Evolutionary conservation across 2,113 vertebrate species (phyloP).

Genomic region (Chrysochloris asiatica): DNA sequence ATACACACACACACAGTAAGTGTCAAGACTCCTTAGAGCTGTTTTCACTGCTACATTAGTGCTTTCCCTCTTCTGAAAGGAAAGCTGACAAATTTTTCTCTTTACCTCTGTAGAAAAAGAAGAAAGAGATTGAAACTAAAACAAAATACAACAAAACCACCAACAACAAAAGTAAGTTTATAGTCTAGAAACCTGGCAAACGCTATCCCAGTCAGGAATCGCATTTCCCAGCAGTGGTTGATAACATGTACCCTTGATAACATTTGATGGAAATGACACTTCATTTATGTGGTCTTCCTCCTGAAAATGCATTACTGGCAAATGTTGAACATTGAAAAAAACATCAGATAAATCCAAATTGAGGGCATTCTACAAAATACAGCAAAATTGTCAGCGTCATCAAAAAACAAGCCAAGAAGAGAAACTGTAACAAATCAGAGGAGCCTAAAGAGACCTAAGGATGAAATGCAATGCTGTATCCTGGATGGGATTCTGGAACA

Average conservation of each 20-base stretch:
- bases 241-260: background rate
- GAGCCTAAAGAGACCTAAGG: fast-evolving
- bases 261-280: too few species aligned
- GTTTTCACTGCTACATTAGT: background rate
- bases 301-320: background rate
- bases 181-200: too few species aligned
- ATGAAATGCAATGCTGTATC: background rate
- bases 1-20: too few species aligned
- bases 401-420: background rate
- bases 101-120: background rate
- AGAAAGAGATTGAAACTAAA: background rate
- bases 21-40: background rate
- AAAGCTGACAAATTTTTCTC: background rate
- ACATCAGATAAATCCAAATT: background rate
- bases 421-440: background rate
- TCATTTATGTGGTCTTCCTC: background rate
- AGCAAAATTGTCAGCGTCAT: background rate
- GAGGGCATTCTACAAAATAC: background rate
- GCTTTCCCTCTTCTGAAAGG: background rate
- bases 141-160: background rate
- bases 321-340: background rate
- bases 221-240: too few species aligned
- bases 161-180: background rate
- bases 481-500: background rate
- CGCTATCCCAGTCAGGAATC: too few species aligned